Evolutionary conservation across 2,797 vertebrate species (phyloP).

Genomic region (Echeneis naucrates): DNA sequence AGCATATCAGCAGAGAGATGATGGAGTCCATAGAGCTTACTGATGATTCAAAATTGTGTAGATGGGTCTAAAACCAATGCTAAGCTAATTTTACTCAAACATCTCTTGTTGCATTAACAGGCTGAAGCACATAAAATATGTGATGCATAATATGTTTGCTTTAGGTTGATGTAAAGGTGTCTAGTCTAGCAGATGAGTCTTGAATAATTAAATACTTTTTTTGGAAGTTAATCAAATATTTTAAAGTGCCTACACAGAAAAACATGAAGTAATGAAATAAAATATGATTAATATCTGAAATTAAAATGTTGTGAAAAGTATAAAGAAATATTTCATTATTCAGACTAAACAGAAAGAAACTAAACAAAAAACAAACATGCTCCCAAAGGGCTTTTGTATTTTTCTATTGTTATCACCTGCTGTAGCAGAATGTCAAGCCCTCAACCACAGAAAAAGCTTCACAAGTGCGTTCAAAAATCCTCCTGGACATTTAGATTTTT

Average conservation of each 20-base stretch:
- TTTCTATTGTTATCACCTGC: background rate
- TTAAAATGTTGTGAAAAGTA: conserved; percentile 21
- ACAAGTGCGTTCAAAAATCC: background rate
- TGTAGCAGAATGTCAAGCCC: background rate
- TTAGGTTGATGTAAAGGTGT: background rate
- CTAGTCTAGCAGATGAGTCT: background rate
- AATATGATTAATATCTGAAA: conserved; percentile 42
- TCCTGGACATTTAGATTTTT: background rate
- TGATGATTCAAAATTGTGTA: conserved; percentile 39
- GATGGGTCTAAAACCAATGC: background rate
- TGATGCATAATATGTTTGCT: background rate
- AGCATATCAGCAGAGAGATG: conserved; percentile 18
- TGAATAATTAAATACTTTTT: conserved; percentile 3
- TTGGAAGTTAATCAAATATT: conserved; percentile 13
- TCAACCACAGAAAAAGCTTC: background rate
- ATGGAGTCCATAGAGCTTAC: conserved; percentile 35
- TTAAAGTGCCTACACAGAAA: conserved; percentile 14
- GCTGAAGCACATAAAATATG: conserved; percentile 12
- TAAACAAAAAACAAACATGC: too few relatives aligned
- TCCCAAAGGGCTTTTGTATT: conserved; percentile 12
- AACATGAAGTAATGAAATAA: conserved; percentile 1
- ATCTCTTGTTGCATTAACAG: background rate
- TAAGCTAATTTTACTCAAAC: conserved; percentile 11
- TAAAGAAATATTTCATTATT: conserved; percentile 27
- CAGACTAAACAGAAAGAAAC: conserved; percentile 1